Evolutionary conservation across 2,888 invertebrate genomes (phyloP), one percentile per base, ranked within the genome.

Genomic region (Parnassius smintheus): DNA sequence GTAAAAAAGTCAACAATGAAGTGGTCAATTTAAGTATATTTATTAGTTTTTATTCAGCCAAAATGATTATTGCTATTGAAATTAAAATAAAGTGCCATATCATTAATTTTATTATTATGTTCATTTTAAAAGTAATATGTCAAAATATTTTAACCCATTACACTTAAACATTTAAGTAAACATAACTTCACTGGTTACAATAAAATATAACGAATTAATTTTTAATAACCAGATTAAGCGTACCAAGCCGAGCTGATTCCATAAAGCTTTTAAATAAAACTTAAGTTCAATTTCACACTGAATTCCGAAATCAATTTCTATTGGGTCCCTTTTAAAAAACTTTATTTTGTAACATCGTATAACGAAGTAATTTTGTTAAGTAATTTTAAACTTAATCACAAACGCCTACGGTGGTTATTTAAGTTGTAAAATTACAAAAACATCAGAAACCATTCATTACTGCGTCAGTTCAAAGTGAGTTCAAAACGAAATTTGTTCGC

Each of bases 201-300:
- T 77, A 78, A 86, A 82, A 77, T 72, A 78, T 81, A 81, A 84
- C 82, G 82, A 87, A 85, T 83, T 85, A 83, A 84, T 82, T 82
- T 85, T 85, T 83, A 83, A 82, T 81, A 74, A 74, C 72, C 71
- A 75, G 80, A 85, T 85, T 82, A 82, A 77, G 74, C 82, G 70
- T 76, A 75, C 70, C 70, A 58, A 66, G 73, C 42, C 73, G 76
- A 75, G 73, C 75, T 81, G 74, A 74, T 74, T 75, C 68, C 72
- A 71, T 72, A 75, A 62, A 70, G 72, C 74, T 75, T 78, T 73
- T 66, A 75, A 80, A 78, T 76, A 72, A 77, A 86, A 84, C 81
- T 84, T 85, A 81, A 84, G 82, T 85, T 84, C 82, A 88, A 90
- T 90, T 90, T 91, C 87, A 89, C 87, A 89, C 88, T 76, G 82